Evolutionary conservation across 1,140 invertebrate species (phyloP).

Genomic region (Conopomorpha cramerella): DNA sequence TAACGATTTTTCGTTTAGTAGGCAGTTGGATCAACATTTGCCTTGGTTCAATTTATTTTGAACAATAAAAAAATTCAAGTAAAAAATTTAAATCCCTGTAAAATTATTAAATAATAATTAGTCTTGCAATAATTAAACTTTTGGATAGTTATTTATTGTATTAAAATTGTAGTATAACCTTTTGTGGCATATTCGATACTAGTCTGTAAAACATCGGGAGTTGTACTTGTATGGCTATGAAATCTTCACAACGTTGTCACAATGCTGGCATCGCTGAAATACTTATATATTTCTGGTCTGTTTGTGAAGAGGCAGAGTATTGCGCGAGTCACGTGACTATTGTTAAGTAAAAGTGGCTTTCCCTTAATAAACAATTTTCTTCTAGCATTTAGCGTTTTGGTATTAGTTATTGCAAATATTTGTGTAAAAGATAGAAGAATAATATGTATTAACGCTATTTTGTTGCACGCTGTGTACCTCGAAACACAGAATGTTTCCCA

Average conservation of each 20-base stretch:
- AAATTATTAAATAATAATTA: slow-evolving; percentile 27
- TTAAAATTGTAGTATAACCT: neutral
- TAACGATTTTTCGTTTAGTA: slow-evolving; percentile 41
- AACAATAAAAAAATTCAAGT: slow-evolving; percentile 6
- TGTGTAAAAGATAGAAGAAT: too few species aligned
- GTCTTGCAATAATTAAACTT: slow-evolving; percentile 27
- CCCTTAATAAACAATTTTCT: too few species aligned
- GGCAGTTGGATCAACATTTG: slow-evolving; percentile 28
- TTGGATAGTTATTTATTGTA: slow-evolving; percentile 8
- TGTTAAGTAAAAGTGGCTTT: too few species aligned
- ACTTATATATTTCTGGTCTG: too few species aligned
- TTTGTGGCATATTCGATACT: neutral
- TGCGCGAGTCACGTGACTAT: too few species aligned
- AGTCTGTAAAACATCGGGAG: neutral
- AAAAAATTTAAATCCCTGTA: slow-evolving; percentile 17
- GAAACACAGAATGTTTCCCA: too few species aligned
- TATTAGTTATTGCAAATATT: too few species aligned
- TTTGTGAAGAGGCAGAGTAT: too few species aligned
- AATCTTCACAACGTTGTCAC: slow-evolving; percentile 7
- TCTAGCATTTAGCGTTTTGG: too few species aligned
- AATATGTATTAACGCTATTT: too few species aligned
- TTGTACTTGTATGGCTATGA: neutral
- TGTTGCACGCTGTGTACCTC: too few species aligned
- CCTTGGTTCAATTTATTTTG: slow-evolving; percentile 30
- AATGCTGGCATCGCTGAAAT: slow-evolving; percentile 3